Conservation (phyloP, 2,113 vertebrate species). For the Centropus unirufus region DNA sequence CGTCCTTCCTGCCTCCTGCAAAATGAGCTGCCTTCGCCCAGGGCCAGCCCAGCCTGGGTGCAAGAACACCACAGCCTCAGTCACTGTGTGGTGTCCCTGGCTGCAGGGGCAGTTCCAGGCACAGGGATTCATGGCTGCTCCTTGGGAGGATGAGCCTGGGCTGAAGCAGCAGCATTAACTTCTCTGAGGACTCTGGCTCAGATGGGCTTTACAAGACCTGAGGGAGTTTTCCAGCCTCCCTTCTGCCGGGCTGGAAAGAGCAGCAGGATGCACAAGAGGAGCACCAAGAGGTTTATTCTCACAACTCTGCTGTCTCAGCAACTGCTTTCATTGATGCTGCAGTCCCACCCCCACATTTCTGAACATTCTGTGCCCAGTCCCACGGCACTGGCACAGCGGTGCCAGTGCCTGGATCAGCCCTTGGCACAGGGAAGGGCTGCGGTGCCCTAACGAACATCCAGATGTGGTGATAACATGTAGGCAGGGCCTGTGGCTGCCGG, state of each 20-base stretch:
- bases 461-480: accelerated
- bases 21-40: accelerated
- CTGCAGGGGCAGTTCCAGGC: not conserved
- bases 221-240: not conserved
- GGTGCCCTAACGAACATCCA: accelerated
- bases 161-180: not conserved
- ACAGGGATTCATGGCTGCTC: not conserved
- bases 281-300: not conserved
- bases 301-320: not conserved
- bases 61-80: not conserved
- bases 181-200: not conserved
- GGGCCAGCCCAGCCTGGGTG: not conserved
- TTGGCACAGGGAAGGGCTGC: not conserved
- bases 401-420: accelerated
- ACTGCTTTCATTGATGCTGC: accelerated
- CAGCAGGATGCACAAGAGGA: not conserved
- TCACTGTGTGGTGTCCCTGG: not conserved
- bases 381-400: accelerated
- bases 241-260: not conserved
- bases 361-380: not conserved
- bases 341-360: not conserved
- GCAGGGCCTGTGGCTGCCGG: not conserved
- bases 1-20: not conserved
- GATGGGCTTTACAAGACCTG: not conserved
- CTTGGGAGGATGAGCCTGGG: accelerated